Evolutionary conservation across 2,113 vertebrate species (phyloP).

Genomic region (Ariopsis seemanni): DNA sequence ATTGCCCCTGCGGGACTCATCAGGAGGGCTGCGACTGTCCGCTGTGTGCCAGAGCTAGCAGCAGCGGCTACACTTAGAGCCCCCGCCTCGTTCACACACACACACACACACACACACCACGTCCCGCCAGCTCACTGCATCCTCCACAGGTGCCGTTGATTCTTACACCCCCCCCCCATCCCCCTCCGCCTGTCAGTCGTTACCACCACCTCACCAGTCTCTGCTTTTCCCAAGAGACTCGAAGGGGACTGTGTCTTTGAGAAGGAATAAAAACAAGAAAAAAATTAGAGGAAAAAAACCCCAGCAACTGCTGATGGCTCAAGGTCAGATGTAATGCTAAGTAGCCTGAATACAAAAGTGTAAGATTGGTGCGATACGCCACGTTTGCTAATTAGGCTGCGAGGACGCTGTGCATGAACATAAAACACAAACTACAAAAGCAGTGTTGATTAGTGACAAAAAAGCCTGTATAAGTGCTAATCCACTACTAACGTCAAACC

Average conservation of each 20-base stretch:
- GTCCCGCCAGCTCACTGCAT: slow-evolving; percentile 25
- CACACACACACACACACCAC: neutral
- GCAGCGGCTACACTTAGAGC: slow-evolving; percentile 36
- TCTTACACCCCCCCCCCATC: slow-evolving; percentile 6
- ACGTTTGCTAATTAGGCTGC: slow-evolving; percentile 45
- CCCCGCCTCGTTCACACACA: neutral
- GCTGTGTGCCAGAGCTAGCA: slow-evolving; percentile 60
- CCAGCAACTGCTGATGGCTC: slow-evolving; percentile 39
- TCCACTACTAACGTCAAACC: neutral
- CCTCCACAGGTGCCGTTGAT: slow-evolving; percentile 53
- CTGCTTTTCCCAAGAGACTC: slow-evolving; percentile 23
- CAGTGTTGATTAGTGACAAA: neutral
- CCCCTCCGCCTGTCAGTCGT: slow-evolving; percentile 41
- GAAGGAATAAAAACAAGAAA: slow-evolving; percentile 35
- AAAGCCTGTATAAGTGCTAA: neutral
- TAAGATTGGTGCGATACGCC: slow-evolving; percentile 8
- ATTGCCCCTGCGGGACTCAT: slow-evolving; percentile 75
- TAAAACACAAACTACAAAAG: neutral
- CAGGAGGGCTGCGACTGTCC: slow-evolving; percentile 65
- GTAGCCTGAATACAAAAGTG: slow-evolving; percentile 47
- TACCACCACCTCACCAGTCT: slow-evolving; percentile 8
- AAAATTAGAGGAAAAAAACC: slow-evolving; percentile 6
- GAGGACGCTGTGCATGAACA: neutral
- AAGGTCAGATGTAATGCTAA: slow-evolving; percentile 53
- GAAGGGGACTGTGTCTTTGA: slow-evolving; percentile 51